Conservation (phyloP, 2,888 invertebrate species). For the Ectemnius lituratus region DNA sequence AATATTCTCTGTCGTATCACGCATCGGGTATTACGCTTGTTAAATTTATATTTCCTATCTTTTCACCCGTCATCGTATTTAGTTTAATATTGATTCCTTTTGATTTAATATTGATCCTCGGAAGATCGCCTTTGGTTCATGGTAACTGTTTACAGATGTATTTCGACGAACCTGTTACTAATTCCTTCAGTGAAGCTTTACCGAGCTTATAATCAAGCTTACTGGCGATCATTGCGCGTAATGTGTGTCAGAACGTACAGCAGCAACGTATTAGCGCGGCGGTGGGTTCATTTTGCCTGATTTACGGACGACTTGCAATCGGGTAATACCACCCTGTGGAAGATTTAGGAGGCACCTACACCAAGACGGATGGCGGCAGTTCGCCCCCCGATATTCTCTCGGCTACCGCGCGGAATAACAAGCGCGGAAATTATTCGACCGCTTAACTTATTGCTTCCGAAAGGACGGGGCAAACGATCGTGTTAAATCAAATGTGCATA, state of each 20-base stretch:
- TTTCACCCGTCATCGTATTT: neutral
- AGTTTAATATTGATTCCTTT: slow-evolving; percentile 5
- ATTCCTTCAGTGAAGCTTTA: slow-evolving; percentile 5
- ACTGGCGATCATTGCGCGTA: slow-evolving; percentile 22
- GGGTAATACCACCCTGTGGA: slow-evolving; percentile 9
- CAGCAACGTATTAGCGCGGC: slow-evolving; percentile 8
- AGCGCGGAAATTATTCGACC: slow-evolving; percentile 1
- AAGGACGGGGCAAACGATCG: no score
- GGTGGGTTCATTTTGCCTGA: slow-evolving; percentile 12
- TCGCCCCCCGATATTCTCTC: neutral
- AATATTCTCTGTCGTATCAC: no score
- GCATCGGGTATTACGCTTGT: no score
- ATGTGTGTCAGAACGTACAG: slow-evolving; percentile 13
- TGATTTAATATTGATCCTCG: no score
- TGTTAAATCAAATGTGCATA: no score
- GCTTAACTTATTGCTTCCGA: no score
- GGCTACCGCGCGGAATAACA: neutral
- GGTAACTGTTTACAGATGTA: slow-evolving; percentile 19
- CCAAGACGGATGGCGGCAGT: neutral
- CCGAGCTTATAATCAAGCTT: slow-evolving; percentile 10
- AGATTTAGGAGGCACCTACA: slow-evolving; percentile 8
- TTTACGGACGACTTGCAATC: slow-evolving; percentile 25
- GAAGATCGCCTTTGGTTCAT: no score
- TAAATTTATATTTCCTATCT: no score
- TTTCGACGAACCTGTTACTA: slow-evolving; percentile 4